Percentiles rank a stretch among this genome's conserved stretches.
phyloP scores from a whole-genome alignment of 2,113 vertebrate species.

The Amblyopsis rosae region DNA sequence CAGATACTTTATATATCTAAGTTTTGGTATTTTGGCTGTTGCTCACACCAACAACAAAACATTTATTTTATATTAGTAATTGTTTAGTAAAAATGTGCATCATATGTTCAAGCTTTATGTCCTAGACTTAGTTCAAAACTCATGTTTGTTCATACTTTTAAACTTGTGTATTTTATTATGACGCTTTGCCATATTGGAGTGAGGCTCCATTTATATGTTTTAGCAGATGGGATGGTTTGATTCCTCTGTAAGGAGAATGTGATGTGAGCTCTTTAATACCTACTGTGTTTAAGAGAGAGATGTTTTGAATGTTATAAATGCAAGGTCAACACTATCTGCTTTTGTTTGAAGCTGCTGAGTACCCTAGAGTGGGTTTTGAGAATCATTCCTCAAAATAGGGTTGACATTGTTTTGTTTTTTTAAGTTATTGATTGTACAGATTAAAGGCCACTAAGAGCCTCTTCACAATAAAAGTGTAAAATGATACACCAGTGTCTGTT shows the following conservation, averaged over 20 bases:
- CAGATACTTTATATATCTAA: too few species aligned
- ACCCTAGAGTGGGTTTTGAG: constrained; percentile 1
- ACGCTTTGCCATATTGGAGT: background rate
- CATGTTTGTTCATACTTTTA: background rate
- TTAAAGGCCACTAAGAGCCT: constrained; percentile 55
- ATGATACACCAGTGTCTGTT: constrained; percentile 31
- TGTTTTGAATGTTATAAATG: constrained; percentile 14
- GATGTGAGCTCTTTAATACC: background rate
- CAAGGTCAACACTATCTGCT: constrained; percentile 59
- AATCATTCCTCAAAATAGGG: constrained; percentile 31
- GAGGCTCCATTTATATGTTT: background rate
- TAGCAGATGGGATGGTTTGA: background rate
- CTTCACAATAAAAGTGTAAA: constrained; percentile 73
- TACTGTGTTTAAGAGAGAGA: constrained; percentile 5
- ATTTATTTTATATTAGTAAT: background rate
- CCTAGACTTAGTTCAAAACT: background rate
- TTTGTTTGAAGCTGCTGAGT: constrained; percentile 53
- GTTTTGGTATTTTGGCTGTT: background rate
- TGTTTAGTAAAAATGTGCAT: background rate
- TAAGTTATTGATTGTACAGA: constrained; percentile 78
- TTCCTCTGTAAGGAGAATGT: background rate
- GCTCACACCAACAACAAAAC: background rate
- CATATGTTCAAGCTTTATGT: background rate
- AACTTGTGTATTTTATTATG: background rate
- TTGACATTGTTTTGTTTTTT: constrained; percentile 41